Percentiles rank a stretch among this genome's conserved stretches.
These are phyloP conservation scores for Xenus cinereus DNA, from an alignment of 2,113 vertebrate species.

Conservation along the genomic window DNA sequence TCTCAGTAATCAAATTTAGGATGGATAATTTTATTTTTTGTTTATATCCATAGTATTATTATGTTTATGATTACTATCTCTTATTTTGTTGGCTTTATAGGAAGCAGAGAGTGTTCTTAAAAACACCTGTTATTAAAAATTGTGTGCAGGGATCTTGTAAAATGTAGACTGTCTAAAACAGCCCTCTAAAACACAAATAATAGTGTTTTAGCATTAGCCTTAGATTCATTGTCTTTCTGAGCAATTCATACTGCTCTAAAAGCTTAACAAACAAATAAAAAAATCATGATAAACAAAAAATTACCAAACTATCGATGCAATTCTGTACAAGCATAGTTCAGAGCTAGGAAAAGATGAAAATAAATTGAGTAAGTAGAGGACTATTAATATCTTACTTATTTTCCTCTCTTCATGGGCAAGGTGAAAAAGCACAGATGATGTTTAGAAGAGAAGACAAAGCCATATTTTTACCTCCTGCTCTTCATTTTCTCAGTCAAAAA, in stretches of 20 bases:
- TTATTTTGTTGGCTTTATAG: not conserved
- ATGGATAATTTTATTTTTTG: not conserved
- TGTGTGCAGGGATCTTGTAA: not conserved
- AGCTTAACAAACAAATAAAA: not conserved
- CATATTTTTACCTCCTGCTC: not conserved
- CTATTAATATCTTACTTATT: not conserved
- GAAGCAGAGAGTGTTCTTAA: not conserved
- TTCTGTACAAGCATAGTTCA: not conserved
- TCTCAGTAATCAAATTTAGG: not conserved
- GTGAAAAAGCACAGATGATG: not conserved
- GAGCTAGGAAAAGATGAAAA: not conserved
- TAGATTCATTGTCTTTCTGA: not conserved
- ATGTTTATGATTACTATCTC: not conserved
- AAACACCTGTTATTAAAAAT: not conserved
- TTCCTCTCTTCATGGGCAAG: not conserved
- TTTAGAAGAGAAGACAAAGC: not conserved
- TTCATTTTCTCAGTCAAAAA: not conserved
- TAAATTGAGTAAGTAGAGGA: not conserved
- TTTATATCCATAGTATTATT: not conserved
- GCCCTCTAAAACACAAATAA: not conserved
- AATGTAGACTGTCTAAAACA: not conserved
- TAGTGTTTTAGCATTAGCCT: not conserved
- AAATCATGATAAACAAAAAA: not conserved
- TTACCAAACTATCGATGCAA: not conserved
- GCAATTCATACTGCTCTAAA: not conserved